phyloP scores from a whole-genome alignment of 1,140 invertebrate species.

The Eumaeus atala region DNA sequence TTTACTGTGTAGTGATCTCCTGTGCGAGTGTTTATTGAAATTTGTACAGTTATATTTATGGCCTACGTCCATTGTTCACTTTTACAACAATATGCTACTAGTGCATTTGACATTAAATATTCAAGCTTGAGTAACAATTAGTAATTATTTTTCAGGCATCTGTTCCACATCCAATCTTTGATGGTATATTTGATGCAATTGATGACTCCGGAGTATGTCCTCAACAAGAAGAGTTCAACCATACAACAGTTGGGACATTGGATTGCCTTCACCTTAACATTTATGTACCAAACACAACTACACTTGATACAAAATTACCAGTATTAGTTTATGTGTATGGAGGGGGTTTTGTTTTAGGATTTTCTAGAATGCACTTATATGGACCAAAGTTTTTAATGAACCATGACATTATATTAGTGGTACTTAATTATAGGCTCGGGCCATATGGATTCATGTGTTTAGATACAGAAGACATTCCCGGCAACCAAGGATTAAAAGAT shows the following conservation, averaged over 20 bases:
- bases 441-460: slow-evolving; percentile 19
- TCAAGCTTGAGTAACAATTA: too few relatives aligned
- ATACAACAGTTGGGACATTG: too few relatives aligned
- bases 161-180: not conserved
- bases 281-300: slow-evolving; percentile 34
- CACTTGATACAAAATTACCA: slow-evolving; percentile 45
- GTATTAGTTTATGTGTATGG: slow-evolving; percentile 84
- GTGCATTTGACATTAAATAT: too few relatives aligned
- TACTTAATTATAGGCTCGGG: slow-evolving; percentile 17
- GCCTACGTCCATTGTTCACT: too few relatives aligned
- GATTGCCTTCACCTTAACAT: slow-evolving; percentile 42
- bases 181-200: not conserved
- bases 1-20: too few relatives aligned
- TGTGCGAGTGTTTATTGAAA: too few relatives aligned
- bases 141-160: not conserved
- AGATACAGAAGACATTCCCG: slow-evolving; percentile 15
- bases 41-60: too few relatives aligned
- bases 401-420: slow-evolving; percentile 75
- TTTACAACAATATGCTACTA: too few relatives aligned
- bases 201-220: slow-evolving; percentile 13
- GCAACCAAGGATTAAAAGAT: slow-evolving; percentile 9
- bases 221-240: slow-evolving; percentile 8
- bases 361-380: slow-evolving; percentile 47
- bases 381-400: slow-evolving; percentile 71
- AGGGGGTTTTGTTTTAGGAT: slow-evolving; percentile 77